Percentiles rank a stretch among this genome's conserved stretches.
Evolutionary conservation across 2,797 vertebrate species (phyloP).

Genomic region (Crocodylus rhombifer): DNA sequence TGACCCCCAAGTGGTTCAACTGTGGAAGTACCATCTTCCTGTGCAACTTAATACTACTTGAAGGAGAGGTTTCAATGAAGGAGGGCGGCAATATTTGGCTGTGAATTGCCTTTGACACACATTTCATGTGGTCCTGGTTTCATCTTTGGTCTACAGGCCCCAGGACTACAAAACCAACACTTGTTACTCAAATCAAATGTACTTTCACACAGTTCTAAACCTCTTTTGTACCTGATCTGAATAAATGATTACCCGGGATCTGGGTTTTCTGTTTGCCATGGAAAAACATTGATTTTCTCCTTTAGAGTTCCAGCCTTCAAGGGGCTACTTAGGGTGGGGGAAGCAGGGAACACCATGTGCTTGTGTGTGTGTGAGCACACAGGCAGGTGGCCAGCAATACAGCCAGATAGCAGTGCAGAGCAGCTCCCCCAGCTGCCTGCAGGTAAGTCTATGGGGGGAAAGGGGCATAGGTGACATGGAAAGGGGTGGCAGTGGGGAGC

Average conservation of each 20-base stretch:
- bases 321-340: too few relatives aligned
- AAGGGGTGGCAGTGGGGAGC: too few relatives aligned
- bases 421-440: too few relatives aligned
- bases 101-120: background rate
- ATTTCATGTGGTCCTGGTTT: background rate
- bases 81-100: background rate
- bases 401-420: too few relatives aligned
- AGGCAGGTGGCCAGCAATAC: too few relatives aligned
- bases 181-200: background rate
- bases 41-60: background rate
- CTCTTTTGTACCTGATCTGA: background rate
- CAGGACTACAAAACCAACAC: background rate
- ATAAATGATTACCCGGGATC: background rate
- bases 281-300: too few relatives aligned
- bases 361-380: too few relatives aligned
- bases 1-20: background rate
- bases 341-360: too few relatives aligned
- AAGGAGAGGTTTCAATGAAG: background rate
- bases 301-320: too few relatives aligned
- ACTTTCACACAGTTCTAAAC: background rate
- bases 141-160: background rate
- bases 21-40: accelerated
- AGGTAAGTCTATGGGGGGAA: too few relatives aligned
- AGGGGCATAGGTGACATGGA: too few relatives aligned
- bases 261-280: too few relatives aligned